These are phyloP conservation scores for Amphiprion clarkii DNA, from an alignment of 2,797 vertebrate genomes.

Conservation along the genomic window DNA sequence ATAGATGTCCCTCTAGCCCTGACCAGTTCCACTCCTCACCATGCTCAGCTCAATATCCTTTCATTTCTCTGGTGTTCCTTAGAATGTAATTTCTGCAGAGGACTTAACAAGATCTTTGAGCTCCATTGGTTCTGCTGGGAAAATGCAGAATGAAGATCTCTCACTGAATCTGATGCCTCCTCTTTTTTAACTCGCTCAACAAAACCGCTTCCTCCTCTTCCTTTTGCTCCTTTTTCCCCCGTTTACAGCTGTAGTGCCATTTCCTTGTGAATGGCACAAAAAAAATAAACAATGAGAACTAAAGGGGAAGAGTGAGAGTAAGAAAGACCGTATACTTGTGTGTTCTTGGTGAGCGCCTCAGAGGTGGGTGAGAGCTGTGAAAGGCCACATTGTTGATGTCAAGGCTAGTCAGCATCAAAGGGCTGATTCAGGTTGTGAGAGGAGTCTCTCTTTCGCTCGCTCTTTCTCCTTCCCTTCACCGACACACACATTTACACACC, in stretches of 20 bases:
- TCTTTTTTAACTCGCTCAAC: conserved; percentile 29
- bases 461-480: conserved; percentile 1
- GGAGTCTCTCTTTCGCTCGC: conserved; percentile 39
- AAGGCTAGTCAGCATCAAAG: conserved; percentile 85
- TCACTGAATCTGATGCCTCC: conserved; percentile 23
- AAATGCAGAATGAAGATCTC: conserved; percentile 49
- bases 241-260: conserved; percentile 50
- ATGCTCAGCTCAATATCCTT: conserved; percentile 61
- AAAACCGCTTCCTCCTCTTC: conserved; percentile 35
- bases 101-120: conserved; percentile 62
- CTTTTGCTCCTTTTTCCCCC: not conserved
- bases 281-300: conserved; percentile 55
- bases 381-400: conserved; percentile 87
- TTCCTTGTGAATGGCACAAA: conserved; percentile 76
- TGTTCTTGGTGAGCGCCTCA: conserved; percentile 67
- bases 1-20: conserved; percentile 46
- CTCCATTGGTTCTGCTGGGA: conserved; percentile 50
- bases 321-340: conserved; percentile 56
- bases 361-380: conserved; percentile 80
- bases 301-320: conserved; percentile 52
- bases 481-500: conserved; percentile 27
- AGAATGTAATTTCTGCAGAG: conserved; percentile 53
- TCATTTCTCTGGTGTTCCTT: conserved; percentile 58
- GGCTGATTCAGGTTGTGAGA: conserved; percentile 76
- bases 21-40: conserved; percentile 36